A percentile compares a stretch with the other conserved stretches of the same genome.
phyloP scores from a whole-genome alignment of 2,113 vertebrate species.

The Prietella phreatophila region DNA sequence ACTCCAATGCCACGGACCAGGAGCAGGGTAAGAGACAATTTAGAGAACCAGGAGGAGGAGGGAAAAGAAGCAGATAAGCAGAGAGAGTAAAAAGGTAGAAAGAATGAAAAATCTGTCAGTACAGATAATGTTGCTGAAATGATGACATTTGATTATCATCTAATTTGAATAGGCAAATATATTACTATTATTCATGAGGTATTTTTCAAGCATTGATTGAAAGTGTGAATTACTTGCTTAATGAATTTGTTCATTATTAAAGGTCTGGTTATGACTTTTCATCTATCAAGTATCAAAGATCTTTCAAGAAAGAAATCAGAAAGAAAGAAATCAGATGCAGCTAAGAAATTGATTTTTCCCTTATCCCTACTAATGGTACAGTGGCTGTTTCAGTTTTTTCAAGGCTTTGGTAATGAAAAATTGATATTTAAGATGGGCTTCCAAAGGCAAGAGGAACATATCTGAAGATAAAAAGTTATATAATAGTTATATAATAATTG shows the following conservation, averaged over 20 bases:
- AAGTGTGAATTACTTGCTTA: neutral
- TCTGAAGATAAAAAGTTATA: neutral
- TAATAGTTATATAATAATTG: neutral
- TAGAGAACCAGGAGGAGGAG: neutral
- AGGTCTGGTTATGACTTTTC: too few species aligned
- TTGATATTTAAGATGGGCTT: neutral
- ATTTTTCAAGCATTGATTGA: neutral
- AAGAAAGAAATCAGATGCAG: too few species aligned
- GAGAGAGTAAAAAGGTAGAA: neutral
- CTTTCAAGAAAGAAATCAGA: too few species aligned
- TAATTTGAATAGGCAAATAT: too few species aligned
- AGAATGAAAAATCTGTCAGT: neutral
- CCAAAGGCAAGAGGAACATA: neutral
- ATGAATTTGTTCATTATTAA: neutral
- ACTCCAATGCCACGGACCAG: conserved; percentile 72
- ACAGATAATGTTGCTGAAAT: neutral
- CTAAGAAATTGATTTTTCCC: too few species aligned
- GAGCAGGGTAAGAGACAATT: conserved; percentile 69
- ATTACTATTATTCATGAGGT: neutral
- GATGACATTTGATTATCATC: neutral
- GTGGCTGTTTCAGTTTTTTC: neutral
- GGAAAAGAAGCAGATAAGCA: neutral
- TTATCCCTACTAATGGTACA: neutral
- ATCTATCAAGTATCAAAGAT: neutral
- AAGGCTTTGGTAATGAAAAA: neutral